phyloP scores from a whole-genome alignment of 2,888 invertebrate species.

The Lepidochitona cinerea region DNA sequence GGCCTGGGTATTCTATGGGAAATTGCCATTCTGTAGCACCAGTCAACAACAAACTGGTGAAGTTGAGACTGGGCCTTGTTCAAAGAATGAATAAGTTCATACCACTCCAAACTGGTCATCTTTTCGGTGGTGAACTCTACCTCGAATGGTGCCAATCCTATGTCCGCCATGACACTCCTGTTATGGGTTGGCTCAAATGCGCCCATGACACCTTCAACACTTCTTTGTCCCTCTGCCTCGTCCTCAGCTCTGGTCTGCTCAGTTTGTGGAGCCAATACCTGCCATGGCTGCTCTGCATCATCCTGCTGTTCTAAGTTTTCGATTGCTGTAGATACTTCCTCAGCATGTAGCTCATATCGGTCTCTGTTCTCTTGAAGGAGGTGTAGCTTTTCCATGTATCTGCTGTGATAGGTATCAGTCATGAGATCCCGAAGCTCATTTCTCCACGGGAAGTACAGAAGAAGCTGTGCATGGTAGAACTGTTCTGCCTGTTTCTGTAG shows the following conservation, averaged over 20 bases:
- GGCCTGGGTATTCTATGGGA: constrained; percentile 21
- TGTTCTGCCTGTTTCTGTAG: neutral
- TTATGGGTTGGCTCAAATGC: neutral
- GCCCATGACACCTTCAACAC: neutral
- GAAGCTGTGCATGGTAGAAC: neutral
- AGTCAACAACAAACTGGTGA: constrained; percentile 29
- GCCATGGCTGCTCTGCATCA: constrained; percentile 12
- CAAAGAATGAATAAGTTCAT: constrained; percentile 23
- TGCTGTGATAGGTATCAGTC: constrained; percentile 40
- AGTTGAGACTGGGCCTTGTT: constrained; percentile 24
- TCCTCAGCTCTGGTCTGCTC: constrained; percentile 14
- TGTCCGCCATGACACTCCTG: neutral
- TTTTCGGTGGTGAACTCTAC: constrained; percentile 18
- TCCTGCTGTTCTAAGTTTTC: constrained; percentile 1
- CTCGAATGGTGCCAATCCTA: constrained; percentile 15
- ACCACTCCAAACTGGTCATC: constrained; percentile 22
- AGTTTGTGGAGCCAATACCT: constrained; percentile 3
- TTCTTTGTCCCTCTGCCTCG: neutral
- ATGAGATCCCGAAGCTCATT: neutral
- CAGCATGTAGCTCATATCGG: constrained; percentile 3
- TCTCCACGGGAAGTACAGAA: constrained; percentile 3
- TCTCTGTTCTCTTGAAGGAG: neutral
- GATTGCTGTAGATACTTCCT: constrained; percentile 3
- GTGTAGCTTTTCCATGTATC: neutral
- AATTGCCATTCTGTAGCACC: constrained; percentile 27